phyloP scores from a whole-genome alignment of 2,888 invertebrate genomes.

The Drosophila testacea region DNA sequence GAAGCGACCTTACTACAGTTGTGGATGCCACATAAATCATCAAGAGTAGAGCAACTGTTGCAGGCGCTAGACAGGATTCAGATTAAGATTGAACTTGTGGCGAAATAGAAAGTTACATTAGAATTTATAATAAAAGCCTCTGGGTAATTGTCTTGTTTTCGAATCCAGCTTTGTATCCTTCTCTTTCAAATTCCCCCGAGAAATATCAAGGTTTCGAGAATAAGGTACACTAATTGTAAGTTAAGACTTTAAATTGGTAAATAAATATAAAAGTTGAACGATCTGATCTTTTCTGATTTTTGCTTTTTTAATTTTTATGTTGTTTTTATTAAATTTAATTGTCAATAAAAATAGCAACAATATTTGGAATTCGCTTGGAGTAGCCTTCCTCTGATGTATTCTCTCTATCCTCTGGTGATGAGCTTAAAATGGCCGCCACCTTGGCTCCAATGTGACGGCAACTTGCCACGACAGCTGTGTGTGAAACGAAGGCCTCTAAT shows the following conservation, averaged over 20 bases:
- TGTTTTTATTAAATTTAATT: too few relatives aligned
- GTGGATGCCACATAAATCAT: slow-evolving; percentile 68
- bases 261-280: too few relatives aligned
- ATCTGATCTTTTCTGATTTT: too few relatives aligned
- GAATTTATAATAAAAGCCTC: background rate
- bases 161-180: background rate
- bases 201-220: too few relatives aligned
- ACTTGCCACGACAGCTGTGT: slow-evolving; percentile 50
- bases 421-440: slow-evolving; percentile 13
- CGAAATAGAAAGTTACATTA: slow-evolving; percentile 56
- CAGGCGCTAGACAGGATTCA: slow-evolving; percentile 14
- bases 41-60: slow-evolving; percentile 33
- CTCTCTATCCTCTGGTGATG: background rate
- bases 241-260: too few relatives aligned
- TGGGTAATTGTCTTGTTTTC: too few relatives aligned
- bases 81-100: slow-evolving; percentile 42
- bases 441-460: slow-evolving; percentile 28
- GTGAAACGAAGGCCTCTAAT: slow-evolving; percentile 63
- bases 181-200: background rate
- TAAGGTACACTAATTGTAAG: too few relatives aligned
- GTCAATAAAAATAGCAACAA: background rate
- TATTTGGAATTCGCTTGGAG: background rate
- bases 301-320: background rate
- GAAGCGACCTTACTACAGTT: slow-evolving; percentile 70
- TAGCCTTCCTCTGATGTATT: background rate